Conservation (phyloP, 1,140 invertebrate species). For the Doryteuthis pealeii region DNA sequence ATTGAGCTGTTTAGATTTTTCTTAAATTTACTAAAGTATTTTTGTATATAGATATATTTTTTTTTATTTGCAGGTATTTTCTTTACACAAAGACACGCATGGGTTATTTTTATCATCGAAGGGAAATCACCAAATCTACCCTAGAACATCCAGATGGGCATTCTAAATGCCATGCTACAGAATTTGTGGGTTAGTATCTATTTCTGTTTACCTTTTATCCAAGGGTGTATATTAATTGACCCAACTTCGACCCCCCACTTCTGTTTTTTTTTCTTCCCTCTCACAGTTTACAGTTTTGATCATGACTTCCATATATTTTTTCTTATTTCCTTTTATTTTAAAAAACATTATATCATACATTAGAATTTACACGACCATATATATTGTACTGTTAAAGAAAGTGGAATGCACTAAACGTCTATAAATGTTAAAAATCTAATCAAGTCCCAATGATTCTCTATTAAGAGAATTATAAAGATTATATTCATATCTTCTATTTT, state of each 20-base stretch:
- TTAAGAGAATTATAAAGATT: too few relatives aligned
- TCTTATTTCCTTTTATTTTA: too few relatives aligned
- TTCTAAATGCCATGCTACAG: conserved; percentile 33
- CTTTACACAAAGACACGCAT: conserved; percentile 45
- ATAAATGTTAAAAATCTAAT: too few relatives aligned
- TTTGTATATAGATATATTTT: too few relatives aligned
- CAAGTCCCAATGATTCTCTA: too few relatives aligned
- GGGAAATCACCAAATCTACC: conserved; percentile 41
- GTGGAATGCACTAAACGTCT: too few relatives aligned
- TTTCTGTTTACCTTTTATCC: neutral
- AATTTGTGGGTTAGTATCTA: conserved; percentile 31
- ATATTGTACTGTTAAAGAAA: too few relatives aligned
- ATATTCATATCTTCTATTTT: too few relatives aligned
- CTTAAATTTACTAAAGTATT: too few relatives aligned
- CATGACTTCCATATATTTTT: neutral
- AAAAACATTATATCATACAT: too few relatives aligned
- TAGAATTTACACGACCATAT: too few relatives aligned
- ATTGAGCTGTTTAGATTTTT: too few relatives aligned
- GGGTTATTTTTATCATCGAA: conserved; percentile 44
- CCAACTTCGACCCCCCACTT: neutral
- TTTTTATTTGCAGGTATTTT: conserved; percentile 38
- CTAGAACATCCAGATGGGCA: conserved; percentile 42
- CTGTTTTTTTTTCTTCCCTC: neutral
- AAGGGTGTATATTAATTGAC: neutral
- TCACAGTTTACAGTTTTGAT: neutral